Percentiles rank a stretch among this genome's conserved stretches.
Evolutionary conservation across 2,113 vertebrate genomes (phyloP).

Genomic region (Larimichthys polyactis): DNA sequence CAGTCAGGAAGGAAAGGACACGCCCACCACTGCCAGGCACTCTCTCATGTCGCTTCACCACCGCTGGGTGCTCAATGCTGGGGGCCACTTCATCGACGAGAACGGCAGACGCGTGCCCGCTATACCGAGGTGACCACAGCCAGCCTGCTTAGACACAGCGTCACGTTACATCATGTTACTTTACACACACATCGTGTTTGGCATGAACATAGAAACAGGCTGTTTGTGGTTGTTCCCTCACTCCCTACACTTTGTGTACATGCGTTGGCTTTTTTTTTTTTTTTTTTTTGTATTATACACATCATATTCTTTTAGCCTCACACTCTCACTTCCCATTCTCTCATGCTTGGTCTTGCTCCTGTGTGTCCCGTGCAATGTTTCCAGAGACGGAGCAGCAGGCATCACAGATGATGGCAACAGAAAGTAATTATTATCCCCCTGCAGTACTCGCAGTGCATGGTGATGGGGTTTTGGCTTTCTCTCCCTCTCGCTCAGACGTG

Average conservation of each 20-base stretch:
- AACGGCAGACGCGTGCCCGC: conserved; percentile 92
- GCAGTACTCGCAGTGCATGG: conserved; percentile 85
- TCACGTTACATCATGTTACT: not conserved
- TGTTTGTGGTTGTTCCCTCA: not conserved
- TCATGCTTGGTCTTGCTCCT: conserved; percentile 78
- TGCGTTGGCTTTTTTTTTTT: conserved; percentile 25
- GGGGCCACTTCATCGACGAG: conserved; percentile 95
- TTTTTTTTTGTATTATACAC: conserved; percentile 20
- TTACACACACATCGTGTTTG: not conserved
- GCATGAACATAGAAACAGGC: not conserved
- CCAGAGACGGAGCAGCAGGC: conserved; percentile 88
- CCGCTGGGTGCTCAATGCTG: conserved; percentile 96
- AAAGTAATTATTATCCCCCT: conserved; percentile 96
- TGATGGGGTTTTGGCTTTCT: conserved; percentile 88
- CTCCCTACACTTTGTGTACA: conserved; percentile 16
- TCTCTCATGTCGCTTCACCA: conserved; percentile 96
- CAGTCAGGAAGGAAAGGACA: conserved; percentile 96
- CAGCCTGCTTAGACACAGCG: not conserved
- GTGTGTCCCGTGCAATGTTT: conserved; percentile 84
- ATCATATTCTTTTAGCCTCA: conserved; percentile 51
- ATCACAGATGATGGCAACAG: conserved; percentile 88
- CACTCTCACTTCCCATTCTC: conserved; percentile 50
- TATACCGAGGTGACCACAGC: conserved; percentile 91
- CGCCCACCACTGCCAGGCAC: conserved; percentile 93
- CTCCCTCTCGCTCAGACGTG: conserved; percentile 55